Percentiles rank a stretch among this genome's conserved stretches.
Conservation (phyloP, 2,113 vertebrate species). For the Lophura nycthemera region DNA sequence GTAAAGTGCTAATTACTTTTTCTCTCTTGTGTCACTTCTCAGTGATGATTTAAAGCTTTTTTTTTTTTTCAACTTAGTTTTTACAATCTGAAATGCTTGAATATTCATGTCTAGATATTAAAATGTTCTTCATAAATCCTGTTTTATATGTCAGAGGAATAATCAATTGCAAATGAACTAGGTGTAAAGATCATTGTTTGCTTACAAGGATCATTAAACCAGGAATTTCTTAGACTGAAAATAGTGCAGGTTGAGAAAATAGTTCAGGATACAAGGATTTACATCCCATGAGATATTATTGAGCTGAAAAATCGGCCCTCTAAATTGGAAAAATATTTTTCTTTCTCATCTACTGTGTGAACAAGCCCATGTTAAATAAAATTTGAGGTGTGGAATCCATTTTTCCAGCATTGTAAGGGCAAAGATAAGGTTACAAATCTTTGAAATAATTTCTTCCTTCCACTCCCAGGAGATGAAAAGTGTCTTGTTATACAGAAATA, state of each 20-base stretch:
- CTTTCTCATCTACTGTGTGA: conserved; percentile 1
- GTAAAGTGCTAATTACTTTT: not conserved
- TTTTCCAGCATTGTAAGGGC: not conserved
- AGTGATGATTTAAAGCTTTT: not conserved
- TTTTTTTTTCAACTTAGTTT: not conserved
- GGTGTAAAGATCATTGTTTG: not conserved
- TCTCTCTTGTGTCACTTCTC: not conserved
- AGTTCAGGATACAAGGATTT: not conserved
- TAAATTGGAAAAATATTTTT: conserved; percentile 20
- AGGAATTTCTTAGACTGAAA: conserved; percentile 8
- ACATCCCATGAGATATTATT: not conserved
- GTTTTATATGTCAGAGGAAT: not conserved
- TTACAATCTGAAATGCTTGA: conserved; percentile 2
- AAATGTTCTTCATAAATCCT: not conserved
- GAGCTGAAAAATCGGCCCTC: not conserved
- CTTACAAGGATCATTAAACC: conserved; percentile 2
- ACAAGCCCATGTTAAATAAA: conserved; percentile 9
- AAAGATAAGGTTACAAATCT: not conserved
- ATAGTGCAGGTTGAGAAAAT: not conserved
- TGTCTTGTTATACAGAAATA: conserved; percentile 13
- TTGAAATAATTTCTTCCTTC: conserved; percentile 26
- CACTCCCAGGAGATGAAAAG: not conserved
- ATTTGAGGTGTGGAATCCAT: not conserved
- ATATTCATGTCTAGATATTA: not conserved
- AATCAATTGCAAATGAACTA: not conserved